Evolutionary conservation across 2,113 vertebrate species (phyloP).

Genomic region (Oncorhynchus mykiss): DNA sequence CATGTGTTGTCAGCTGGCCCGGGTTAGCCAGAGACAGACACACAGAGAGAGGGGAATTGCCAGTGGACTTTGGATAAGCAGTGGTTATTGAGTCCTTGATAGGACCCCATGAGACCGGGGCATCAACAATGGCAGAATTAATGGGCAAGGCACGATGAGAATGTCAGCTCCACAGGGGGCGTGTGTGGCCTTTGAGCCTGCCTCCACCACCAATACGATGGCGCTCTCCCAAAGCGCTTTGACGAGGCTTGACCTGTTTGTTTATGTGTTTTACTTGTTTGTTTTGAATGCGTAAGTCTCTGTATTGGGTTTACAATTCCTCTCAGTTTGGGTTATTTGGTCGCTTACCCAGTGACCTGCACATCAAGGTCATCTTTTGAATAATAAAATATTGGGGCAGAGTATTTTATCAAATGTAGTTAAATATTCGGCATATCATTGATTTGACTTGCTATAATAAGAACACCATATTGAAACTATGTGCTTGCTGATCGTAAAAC

Average conservation of each 20-base stretch:
- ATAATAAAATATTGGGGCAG: too few relatives aligned
- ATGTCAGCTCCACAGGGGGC: conserved; percentile 73
- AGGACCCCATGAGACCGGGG: conserved; percentile 75
- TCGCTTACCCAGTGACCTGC: too few relatives aligned
- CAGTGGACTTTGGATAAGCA: conserved; percentile 74
- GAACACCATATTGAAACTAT: too few relatives aligned
- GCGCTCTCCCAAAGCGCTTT: conserved; percentile 50
- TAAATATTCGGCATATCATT: too few relatives aligned
- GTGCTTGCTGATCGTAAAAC: too few relatives aligned
- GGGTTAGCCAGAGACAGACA: conserved; percentile 4
- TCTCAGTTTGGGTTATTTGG: conserved; percentile 6
- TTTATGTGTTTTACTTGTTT: conserved; percentile 49
- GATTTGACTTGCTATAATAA: too few relatives aligned
- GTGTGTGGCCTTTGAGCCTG: conserved; percentile 69
- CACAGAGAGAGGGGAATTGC: conserved; percentile 40
- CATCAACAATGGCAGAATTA: conserved; percentile 79
- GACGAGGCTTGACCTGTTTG: conserved; percentile 64
- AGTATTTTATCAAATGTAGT: too few relatives aligned
- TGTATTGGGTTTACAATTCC: background rate
- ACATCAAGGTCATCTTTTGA: too few relatives aligned
- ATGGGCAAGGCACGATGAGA: conserved; percentile 76
- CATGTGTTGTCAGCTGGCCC: conserved; percentile 59
- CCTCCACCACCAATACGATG: conserved; percentile 62
- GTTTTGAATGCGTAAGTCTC: conserved; percentile 36
- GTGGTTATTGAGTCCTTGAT: conserved; percentile 78